A percentile compares a stretch with the other conserved stretches of the same genome.
These are phyloP conservation scores for Andrena marginata DNA, from an alignment of 2,888 invertebrate species.

Conservation along the genomic window DNA sequence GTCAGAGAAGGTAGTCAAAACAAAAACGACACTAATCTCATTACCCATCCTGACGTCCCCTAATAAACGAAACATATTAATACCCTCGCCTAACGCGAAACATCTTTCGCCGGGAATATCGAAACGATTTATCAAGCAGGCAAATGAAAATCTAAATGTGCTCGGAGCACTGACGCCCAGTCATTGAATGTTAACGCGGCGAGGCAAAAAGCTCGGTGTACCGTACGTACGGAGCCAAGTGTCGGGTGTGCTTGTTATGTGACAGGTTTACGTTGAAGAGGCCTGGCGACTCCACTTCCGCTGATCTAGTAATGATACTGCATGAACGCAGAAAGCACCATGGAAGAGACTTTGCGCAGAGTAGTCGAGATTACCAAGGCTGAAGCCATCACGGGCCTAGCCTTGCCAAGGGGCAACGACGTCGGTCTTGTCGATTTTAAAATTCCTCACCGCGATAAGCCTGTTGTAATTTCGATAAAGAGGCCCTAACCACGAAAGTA, in stretches of 20 bases:
- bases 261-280: conserved; percentile 43
- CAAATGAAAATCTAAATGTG: conserved; percentile 35
- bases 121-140: conserved; percentile 17
- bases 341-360: conserved; percentile 26
- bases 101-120: neutral
- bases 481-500: neutral
- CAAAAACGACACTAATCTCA: neutral
- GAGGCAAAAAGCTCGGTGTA: conserved; percentile 25
- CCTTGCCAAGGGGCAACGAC: conserved; percentile 4
- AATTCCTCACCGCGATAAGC: neutral
- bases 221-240: conserved; percentile 37
- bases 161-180: neutral
- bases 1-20: neutral
- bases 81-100: neutral
- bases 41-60: neutral
- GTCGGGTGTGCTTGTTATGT: conserved; percentile 35
- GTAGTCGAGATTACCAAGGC: conserved; percentile 16
- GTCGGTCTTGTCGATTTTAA: conserved; percentile 13
- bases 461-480: conserved; percentile 7
- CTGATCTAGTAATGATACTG: conserved; percentile 52
- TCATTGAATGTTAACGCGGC: conserved; percentile 28
- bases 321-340: conserved; percentile 9
- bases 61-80: neutral
- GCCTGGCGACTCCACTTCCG: conserved; percentile 48
- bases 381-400: conserved; percentile 1